Conservation (phyloP, 1,140 invertebrate genomes). For the Laupala kohalensis region DNA sequence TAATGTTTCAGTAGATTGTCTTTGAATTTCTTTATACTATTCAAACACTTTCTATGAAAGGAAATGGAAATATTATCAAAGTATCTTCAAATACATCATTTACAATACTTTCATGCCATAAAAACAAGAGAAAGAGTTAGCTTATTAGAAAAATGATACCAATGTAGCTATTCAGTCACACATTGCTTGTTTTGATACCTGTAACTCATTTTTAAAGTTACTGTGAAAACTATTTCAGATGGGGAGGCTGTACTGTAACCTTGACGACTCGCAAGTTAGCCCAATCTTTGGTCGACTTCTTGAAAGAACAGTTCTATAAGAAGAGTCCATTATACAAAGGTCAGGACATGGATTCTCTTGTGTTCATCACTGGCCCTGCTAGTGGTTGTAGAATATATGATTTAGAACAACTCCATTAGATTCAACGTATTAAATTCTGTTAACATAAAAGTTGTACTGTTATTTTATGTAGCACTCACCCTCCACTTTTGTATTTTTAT, state of each 20-base stretch:
- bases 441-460: background rate
- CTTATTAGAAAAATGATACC: no score
- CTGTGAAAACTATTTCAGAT: no score
- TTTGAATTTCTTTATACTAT: background rate
- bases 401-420: background rate
- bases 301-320: slow-evolving; percentile 59
- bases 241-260: slow-evolving; percentile 93
- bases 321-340: slow-evolving; percentile 30
- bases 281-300: slow-evolving; percentile 48
- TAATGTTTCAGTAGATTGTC: background rate
- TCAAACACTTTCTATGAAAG: background rate
- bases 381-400: slow-evolving; percentile 30
- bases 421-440: background rate
- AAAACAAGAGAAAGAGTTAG: no score
- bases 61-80: background rate
- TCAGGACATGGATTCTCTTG: slow-evolving; percentile 27
- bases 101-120: no score
- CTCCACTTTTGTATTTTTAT: background rate
- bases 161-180: no score
- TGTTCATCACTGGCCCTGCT: slow-evolving; percentile 48
- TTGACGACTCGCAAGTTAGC: slow-evolving; percentile 54
- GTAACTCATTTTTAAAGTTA: no score
- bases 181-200: no score
- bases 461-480: background rate
- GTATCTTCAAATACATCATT: no score